Percentiles rank a stretch among this genome's conserved stretches.
These are phyloP conservation scores for Meta bourneti DNA, from an alignment of 2,888 invertebrate genomes.

Conservation along the genomic window DNA sequence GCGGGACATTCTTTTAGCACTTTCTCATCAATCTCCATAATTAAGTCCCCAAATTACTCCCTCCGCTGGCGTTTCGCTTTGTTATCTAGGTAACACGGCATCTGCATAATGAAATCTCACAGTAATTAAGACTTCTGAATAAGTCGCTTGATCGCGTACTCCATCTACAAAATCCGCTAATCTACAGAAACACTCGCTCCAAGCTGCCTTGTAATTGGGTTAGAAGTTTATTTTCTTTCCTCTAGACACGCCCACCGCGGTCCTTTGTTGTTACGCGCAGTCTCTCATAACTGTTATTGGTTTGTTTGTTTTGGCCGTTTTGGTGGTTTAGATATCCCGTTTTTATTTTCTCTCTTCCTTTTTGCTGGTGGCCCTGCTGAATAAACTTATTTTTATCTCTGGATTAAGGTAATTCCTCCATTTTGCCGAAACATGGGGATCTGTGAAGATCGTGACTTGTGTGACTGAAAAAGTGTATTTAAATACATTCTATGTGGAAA, in stretches of 20 bases:
- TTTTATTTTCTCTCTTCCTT: neutral
- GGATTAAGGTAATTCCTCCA: neutral
- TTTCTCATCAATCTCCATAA: constrained; percentile 62
- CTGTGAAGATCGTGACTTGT: neutral
- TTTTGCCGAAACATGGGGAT: neutral
- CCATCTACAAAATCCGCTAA: constrained; percentile 18
- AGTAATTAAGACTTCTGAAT: constrained; percentile 61
- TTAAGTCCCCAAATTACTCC: constrained; percentile 55
- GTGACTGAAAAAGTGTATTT: neutral
- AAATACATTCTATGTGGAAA: too few relatives aligned
- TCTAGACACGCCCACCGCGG: neutral
- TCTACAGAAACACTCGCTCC: neutral
- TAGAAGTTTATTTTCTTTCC: constrained; percentile 4
- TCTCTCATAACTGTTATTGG: constrained; percentile 14
- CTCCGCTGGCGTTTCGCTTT: constrained; percentile 28
- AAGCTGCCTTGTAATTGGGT: constrained; percentile 23
- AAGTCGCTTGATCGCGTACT: constrained; percentile 19
- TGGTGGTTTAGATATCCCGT: neutral
- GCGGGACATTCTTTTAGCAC: constrained; percentile 26
- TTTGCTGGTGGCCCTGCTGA: neutral
- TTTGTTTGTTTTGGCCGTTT: neutral
- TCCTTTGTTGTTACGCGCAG: constrained; percentile 1
- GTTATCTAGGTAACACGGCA: constrained; percentile 38
- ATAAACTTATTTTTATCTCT: neutral
- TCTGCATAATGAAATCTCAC: constrained; percentile 69